Evolutionary conservation across 2,797 vertebrate genomes (phyloP), one percentile per base, ranked within the genome.

Genomic region (Valencia hispanica): DNA sequence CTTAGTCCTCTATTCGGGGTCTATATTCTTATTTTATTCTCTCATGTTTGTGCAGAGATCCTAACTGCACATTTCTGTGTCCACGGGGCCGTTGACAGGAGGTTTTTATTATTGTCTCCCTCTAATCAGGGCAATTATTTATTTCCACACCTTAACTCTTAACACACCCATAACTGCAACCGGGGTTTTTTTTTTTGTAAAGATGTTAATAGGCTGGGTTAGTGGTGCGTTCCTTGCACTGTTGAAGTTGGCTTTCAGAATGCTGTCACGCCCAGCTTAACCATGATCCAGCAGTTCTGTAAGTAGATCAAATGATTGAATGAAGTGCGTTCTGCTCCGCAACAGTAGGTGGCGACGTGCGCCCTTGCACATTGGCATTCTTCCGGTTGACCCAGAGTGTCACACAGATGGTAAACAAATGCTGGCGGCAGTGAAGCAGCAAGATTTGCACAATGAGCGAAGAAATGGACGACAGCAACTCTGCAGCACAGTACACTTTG

Each of bases 91-190:
- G 34, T 75, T 68, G 73, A 65, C 17, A 8, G 36, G 57, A 83
- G 57, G 25, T 72, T 57, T 84, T 79, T 75, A 68, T 71, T 74
- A 45, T 74, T 80, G 72, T 74, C 71, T 80, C 70, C 72, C 70
- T 63, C 61, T 73, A 27, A 39, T 66, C 34, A 39, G 39, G 15
- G 80, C 68, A 82, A 78, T 84, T 55, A 82, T 88, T 84, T 55
- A 80, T 88, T 90, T 92, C 85, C 87, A 83, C 84, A 82, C 72
- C 61, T 88, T 50, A 43, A n/a, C 70, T 79, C 74, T 78, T 41
- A 77, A 71, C 73, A 79, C 76, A 36, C 77, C 77, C 63, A 43
- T 72, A 85, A 84, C 71, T 57, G 55, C 41, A 63, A 63, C 68
- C 59, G 15, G 27, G 47, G 45, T 17, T 70, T 79, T 73, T 63